Percentiles rank a stretch among this genome's conserved stretches.
Evolutionary conservation across 2,888 invertebrate genomes (phyloP).

Genomic region (Eubasilissa splendida): DNA sequence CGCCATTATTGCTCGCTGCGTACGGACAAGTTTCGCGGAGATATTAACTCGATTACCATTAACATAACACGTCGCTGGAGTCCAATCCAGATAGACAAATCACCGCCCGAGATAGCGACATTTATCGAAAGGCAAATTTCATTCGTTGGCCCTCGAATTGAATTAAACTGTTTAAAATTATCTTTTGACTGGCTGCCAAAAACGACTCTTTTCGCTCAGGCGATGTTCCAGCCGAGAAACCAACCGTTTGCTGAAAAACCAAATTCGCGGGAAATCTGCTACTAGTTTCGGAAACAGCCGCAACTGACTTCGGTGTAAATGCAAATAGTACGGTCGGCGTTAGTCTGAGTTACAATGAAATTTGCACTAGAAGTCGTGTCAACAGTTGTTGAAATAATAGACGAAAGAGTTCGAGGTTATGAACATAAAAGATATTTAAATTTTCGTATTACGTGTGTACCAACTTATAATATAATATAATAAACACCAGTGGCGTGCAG

Average conservation of each 20-base stretch:
- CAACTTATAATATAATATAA: too few relatives aligned
- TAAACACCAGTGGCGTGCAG: too few relatives aligned
- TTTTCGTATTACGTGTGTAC: too few relatives aligned
- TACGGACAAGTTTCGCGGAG: slow-evolving; percentile 2
- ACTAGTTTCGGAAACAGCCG: not conserved
- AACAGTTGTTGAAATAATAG: too few relatives aligned
- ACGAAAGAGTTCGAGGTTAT: too few relatives aligned
- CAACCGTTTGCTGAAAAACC: not conserved
- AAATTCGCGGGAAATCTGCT: not conserved
- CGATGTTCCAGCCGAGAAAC: not conserved
- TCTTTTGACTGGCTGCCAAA: not conserved
- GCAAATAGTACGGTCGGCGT: not conserved
- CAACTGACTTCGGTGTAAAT: slow-evolving; percentile 6
- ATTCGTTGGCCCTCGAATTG: not conserved
- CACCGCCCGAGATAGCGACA: not conserved
- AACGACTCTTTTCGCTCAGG: not conserved
- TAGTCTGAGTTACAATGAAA: too few relatives aligned
- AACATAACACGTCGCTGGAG: slow-evolving; percentile 33
- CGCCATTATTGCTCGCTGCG: not conserved
- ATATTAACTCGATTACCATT: slow-evolving; percentile 23
- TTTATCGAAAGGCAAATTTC: not conserved
- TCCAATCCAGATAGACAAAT: slow-evolving; percentile 19
- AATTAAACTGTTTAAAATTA: not conserved
- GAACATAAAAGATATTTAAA: too few relatives aligned
- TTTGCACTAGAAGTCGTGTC: too few relatives aligned